Evolutionary conservation across 2,888 invertebrate species (phyloP).

Genomic region (Calameuta idolon): DNA sequence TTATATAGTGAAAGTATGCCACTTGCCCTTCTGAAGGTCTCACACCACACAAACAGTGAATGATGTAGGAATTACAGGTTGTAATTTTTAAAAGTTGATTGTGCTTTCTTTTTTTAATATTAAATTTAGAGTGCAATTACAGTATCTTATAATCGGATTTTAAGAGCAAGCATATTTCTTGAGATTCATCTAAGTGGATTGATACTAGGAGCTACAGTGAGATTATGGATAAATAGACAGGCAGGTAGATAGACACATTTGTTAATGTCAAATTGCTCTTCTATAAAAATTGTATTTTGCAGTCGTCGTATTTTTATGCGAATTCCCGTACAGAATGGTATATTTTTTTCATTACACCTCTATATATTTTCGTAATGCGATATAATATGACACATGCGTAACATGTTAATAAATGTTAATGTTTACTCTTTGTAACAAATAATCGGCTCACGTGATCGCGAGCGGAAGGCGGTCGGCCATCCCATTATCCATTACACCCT

Average conservation of each 20-base stretch:
- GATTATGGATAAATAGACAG: not conserved
- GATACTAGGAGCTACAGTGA: not conserved
- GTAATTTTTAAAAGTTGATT: not conserved
- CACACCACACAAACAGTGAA: not conserved
- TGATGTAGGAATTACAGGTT: not conserved
- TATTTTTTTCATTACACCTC: conserved; percentile 45
- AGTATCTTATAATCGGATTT: not conserved
- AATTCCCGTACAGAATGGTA: not conserved
- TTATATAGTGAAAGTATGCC: not conserved
- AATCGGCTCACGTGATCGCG: conserved; percentile 15
- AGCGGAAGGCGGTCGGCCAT: not conserved
- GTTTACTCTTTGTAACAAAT: conserved; percentile 54
- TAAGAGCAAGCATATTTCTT: not conserved
- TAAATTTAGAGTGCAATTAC: not conserved
- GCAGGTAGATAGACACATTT: not conserved
- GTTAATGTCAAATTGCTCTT: not conserved
- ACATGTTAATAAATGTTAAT: conserved; percentile 61
- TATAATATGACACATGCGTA: conserved; percentile 51
- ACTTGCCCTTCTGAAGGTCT: not conserved
- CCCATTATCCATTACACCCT: not conserved
- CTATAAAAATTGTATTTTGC: not conserved
- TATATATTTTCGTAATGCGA: conserved; percentile 51
- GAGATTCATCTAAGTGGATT: not conserved
- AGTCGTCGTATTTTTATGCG: not conserved
- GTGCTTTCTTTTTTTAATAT: not conserved